phyloP scores from a whole-genome alignment of 2,113 vertebrate genomes.

The Psittacula cyanocephala region DNA sequence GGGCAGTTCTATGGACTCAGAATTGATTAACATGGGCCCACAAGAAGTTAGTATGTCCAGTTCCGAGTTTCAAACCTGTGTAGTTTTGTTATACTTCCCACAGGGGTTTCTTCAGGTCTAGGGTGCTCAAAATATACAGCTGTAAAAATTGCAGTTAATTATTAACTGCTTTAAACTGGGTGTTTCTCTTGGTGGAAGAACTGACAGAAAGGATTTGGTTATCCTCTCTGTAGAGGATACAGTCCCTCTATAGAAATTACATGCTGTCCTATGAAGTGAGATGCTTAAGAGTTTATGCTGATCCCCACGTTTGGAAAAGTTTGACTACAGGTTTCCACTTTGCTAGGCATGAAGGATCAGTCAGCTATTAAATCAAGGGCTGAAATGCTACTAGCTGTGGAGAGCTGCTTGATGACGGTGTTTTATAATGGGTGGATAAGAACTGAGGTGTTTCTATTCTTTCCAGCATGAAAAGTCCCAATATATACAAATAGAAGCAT shows the following conservation, averaged over 20 bases:
- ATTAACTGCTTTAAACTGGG: not conserved
- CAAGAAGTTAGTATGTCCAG: not conserved
- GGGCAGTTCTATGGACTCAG: not conserved
- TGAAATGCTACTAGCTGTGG: not conserved
- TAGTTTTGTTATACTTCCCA: not conserved
- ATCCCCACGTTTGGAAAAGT: not conserved
- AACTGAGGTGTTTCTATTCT: not conserved
- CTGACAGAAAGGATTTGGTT: not conserved
- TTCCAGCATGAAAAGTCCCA: not conserved
- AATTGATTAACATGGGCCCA: not conserved
- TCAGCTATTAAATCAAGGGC: not conserved
- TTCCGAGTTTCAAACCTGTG: not conserved
- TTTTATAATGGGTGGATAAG: not conserved
- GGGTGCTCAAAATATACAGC: not conserved
- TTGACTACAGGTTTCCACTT: slow-evolving; percentile 11
- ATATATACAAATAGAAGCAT: not conserved
- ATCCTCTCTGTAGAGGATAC: not conserved
- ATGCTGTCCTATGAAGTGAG: not conserved
- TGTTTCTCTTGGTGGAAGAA: not conserved
- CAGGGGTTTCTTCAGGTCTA: not conserved
- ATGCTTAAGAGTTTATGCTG: not conserved
- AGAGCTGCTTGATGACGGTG: not conserved
- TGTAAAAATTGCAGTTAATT: not conserved
- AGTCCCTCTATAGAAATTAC: not conserved
- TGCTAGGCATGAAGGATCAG: not conserved